Evolutionary conservation across 2,888 invertebrate species (phyloP).

Genomic region (Yponomeuta cagnagella): DNA sequence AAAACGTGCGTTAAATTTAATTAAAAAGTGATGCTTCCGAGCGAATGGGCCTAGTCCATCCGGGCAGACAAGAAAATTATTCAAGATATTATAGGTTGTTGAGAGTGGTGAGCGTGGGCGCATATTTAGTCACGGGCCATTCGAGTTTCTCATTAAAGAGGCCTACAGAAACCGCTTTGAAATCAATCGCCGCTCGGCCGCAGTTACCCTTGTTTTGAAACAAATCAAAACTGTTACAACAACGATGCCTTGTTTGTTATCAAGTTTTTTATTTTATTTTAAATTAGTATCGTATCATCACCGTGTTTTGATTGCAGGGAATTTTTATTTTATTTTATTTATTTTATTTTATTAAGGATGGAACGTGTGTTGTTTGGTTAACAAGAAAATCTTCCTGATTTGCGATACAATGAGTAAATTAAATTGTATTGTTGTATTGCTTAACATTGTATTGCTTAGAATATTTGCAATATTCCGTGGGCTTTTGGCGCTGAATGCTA

Average conservation of each 20-base stretch:
- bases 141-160: slow-evolving; percentile 13
- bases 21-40: slow-evolving; percentile 54
- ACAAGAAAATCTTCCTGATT: no score
- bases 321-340: no score
- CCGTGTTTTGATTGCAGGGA: background rate
- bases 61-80: slow-evolving; percentile 28
- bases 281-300: background rate
- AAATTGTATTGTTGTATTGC: no score
- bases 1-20: slow-evolving; percentile 65
- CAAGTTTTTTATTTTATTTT: background rate
- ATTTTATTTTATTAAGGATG: no score
- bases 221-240: slow-evolving; percentile 7
- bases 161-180: slow-evolving; percentile 8
- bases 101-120: slow-evolving; percentile 54
- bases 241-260: background rate
- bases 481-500: no score
- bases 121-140: slow-evolving; percentile 59
- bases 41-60: slow-evolving; percentile 26
- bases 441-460: no score
- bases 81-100: slow-evolving; percentile 50
- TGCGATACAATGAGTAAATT: no score
- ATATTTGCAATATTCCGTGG: no score
- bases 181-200: slow-evolving; percentile 11
- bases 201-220: slow-evolving; percentile 6
- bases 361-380: background rate